These are phyloP conservation scores for Sebastes vulpes DNA, from an alignment of 2,797 vertebrate genomes.

Conservation along the genomic window DNA sequence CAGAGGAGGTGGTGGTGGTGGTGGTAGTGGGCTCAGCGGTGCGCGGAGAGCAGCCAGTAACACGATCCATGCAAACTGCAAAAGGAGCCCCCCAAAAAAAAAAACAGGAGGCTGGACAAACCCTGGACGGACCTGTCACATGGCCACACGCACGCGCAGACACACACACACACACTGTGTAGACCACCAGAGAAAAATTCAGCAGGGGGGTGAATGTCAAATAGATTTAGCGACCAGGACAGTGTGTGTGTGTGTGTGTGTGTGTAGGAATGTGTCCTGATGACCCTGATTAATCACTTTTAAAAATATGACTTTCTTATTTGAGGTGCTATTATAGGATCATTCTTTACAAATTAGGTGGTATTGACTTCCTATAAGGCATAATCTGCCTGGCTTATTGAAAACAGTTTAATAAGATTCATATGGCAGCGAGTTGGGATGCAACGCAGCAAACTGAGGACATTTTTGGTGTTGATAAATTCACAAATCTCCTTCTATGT, in stretches of 20 bases:
- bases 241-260: background rate
- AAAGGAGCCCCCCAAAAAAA: conserved; percentile 52
- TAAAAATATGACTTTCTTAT: background rate
- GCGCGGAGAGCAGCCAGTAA: conserved; percentile 79
- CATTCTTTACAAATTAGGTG: background rate
- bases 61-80: conserved; percentile 74
- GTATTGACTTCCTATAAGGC: background rate
- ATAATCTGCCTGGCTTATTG: background rate
- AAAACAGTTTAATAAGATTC: background rate
- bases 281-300: conserved; percentile 21
- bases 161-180: background rate
- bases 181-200: conserved; percentile 1
- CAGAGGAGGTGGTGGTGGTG: conserved; percentile 56
- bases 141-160: conserved; percentile 44
- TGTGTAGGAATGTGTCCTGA: conserved; percentile 2
- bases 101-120: conserved; percentile 67
- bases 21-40: conserved; percentile 72
- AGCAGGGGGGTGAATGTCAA: conserved; percentile 46
- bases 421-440: background rate
- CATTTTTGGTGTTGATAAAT: background rate
- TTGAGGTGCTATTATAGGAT: background rate
- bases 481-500: background rate
- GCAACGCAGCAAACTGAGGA: background rate
- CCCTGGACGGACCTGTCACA: conserved; percentile 74
- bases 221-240: conserved; percentile 28